phyloP scores from a whole-genome alignment of 2,797 vertebrate species.

The Coendou prehensilis region DNA sequence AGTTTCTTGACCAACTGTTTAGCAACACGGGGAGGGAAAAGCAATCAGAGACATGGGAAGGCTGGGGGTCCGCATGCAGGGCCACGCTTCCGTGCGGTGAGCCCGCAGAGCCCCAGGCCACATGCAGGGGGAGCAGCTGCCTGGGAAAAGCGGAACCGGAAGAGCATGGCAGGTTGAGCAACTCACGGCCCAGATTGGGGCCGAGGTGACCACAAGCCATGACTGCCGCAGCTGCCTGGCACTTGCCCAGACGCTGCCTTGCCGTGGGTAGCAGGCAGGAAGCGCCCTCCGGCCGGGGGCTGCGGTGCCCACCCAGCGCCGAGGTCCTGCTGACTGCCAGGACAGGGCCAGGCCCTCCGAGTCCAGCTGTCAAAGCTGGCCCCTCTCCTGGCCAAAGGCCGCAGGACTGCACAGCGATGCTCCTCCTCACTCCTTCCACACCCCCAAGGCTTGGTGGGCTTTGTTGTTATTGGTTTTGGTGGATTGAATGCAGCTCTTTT shows the following conservation, averaged over 20 bases:
- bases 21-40: slow-evolving; percentile 68
- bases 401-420: neutral
- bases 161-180: slow-evolving; percentile 88
- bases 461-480: neutral
- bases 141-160: slow-evolving; percentile 87
- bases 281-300: neutral
- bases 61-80: neutral
- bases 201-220: slow-evolving; percentile 83
- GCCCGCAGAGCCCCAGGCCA: slow-evolving; percentile 53
- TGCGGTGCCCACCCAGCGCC: neutral
- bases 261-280: neutral
- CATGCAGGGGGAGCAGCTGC: neutral
- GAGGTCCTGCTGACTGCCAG: too few species aligned
- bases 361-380: neutral
- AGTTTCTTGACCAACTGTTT: slow-evolving; percentile 75
- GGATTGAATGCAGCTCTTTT: neutral
- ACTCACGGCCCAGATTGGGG: slow-evolving; percentile 86
- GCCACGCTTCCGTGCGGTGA: slow-evolving; percentile 68
- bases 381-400: neutral
- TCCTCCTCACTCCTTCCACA: neutral
- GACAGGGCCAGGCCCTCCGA: neutral
- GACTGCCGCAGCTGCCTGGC: neutral
- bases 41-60: slow-evolving; percentile 81
- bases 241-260: neutral
- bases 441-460: neutral